Evolutionary conservation across 2,113 vertebrate species (phyloP).

Genomic region (Penelope pileata): DNA sequence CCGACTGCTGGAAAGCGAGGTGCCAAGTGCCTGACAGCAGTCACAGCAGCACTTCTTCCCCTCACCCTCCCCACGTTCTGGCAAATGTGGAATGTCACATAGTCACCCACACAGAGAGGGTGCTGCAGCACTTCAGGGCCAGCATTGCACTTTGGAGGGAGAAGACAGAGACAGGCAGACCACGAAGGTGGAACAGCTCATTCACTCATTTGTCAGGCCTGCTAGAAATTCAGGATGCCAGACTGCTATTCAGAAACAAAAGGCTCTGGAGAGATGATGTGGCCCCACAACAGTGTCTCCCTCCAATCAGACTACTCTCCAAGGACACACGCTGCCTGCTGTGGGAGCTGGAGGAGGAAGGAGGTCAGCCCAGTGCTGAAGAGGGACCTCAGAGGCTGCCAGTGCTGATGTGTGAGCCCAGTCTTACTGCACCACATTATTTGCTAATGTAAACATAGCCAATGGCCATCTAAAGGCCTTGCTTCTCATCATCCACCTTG

Average conservation of each 20-base stretch:
- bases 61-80: not conserved
- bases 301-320: not conserved
- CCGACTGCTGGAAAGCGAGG: not conserved
- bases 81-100: too few species aligned
- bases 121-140: not conserved
- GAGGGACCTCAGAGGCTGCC: not conserved
- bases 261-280: not conserved
- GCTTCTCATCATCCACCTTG: not conserved
- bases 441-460: not conserved
- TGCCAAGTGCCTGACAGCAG: not conserved
- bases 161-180: not conserved
- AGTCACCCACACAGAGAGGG: not conserved
- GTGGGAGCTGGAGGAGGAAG: not conserved
- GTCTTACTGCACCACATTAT: not conserved
- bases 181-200: not conserved
- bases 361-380: not conserved
- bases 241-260: not conserved
- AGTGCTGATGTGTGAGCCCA: rapidly evolving
- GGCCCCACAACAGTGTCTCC: not conserved
- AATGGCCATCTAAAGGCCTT: not conserved
- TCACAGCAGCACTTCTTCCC: too few species aligned
- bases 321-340: not conserved
- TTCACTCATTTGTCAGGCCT: not conserved
- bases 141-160: not conserved
- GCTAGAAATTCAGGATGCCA: not conserved